These are phyloP conservation scores for Drosophila littoralis DNA, from an alignment of 1,140 invertebrate species.

Conservation along the genomic window DNA sequence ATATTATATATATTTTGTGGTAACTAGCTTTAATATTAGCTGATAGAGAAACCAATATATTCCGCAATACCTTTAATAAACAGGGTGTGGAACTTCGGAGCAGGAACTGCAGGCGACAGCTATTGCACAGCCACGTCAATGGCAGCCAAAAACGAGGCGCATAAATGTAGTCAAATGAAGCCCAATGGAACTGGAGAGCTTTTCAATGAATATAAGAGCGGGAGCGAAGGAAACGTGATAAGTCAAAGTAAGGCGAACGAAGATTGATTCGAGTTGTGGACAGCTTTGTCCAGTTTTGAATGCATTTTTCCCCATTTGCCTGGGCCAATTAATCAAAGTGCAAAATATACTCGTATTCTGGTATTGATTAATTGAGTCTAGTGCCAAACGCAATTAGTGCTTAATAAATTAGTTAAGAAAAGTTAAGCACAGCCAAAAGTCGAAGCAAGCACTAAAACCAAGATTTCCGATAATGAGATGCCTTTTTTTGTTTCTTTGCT, in stretches of 20 bases:
- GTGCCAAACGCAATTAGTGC: constrained; percentile 71
- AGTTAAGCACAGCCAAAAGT: constrained; percentile 29
- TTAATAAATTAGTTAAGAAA: constrained; percentile 64
- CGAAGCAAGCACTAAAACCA: constrained; percentile 13
- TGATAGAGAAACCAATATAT: neutral
- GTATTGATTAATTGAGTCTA: constrained; percentile 68
- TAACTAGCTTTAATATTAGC: too few species aligned
- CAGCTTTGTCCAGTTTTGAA: constrained; percentile 61
- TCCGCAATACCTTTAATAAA: neutral
- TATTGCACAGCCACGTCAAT: constrained; percentile 26
- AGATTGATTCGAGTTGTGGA: constrained; percentile 72
- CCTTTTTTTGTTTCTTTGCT: neutral
- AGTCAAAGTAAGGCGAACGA: constrained; percentile 52
- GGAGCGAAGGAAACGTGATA: constrained; percentile 26
- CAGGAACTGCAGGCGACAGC: constrained; percentile 35
- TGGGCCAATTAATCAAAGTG: constrained; percentile 68
- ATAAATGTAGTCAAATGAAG: constrained; percentile 16
- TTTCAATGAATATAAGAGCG: constrained; percentile 8
- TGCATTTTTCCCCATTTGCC: constrained; percentile 50
- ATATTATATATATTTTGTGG: too few species aligned
- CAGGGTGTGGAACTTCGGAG: neutral
- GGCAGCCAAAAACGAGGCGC: constrained; percentile 16
- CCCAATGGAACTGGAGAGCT: neutral
- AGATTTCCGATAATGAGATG: constrained; percentile 25
- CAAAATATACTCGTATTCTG: constrained; percentile 50